Evolutionary conservation across 2,797 vertebrate genomes (phyloP), one percentile per base, ranked within the genome.

Genomic region (Dicrostonyx torquatus): DNA sequence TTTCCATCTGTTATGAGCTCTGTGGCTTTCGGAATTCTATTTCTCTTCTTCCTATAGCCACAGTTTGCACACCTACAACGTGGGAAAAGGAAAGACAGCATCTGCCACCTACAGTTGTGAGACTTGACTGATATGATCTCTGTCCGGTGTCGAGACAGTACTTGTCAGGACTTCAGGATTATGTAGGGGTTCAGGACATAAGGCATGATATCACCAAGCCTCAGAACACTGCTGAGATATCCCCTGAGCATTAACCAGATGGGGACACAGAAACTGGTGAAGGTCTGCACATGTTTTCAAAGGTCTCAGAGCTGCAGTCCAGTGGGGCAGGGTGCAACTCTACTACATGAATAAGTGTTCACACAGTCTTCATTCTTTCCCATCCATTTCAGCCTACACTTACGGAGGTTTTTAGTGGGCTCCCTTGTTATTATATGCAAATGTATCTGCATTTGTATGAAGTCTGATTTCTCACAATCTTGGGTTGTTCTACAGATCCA

Each of bases 381-480:
- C 15, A 24, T 43, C 83, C 58, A 48, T 40, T 79, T 40, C 29
- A 73, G 12, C 0, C n/a, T 18, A 1, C 8, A 53, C 1, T 43
- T 50, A 45, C 7, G 53, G 29, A 29, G 13, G 22, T 79, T 64
- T 75, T 50, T 68, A 58, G 43, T 40, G 80, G 2, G 3, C 48
- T 37, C 5, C 75, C n/a, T 95, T 80, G 60, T 34, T 87, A 86
- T 45, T 92, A 48, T 77, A 84, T 58, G 34, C 37, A 88, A 55
- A 31, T 78, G n/a, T 91, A 8, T 73, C 89, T 85, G 18, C 86
- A n/a, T 83, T 75, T 86, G 8, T 43, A 55, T 26, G 37, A 48
- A 58, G 22, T 77, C 76, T 83, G 80, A 62, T 90, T 93, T 92
- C n/a, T 45, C 62, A 87, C 48, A 62, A 93, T 79, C 26, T 37